Percentiles rank a stretch among this genome's conserved stretches.
Evolutionary conservation across 2,797 vertebrate genomes (phyloP).

Genomic region (Falco peregrinus): DNA sequence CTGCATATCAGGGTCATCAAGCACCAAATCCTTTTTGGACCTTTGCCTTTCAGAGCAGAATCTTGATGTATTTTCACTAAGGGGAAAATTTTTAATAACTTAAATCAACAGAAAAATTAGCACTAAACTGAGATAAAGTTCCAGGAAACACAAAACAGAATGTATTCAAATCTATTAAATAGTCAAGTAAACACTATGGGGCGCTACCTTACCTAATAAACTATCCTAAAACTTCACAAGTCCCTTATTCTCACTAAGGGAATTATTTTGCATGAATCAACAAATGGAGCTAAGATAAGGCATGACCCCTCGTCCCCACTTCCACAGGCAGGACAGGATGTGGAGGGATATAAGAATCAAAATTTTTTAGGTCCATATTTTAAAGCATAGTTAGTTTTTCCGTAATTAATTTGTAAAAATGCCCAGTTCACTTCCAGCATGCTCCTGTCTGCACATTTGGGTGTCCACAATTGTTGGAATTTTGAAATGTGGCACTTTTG

Average conservation of each 20-base stretch:
- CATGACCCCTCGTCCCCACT: fast-evolving
- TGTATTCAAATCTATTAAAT: background rate
- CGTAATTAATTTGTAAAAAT: background rate
- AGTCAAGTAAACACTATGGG: background rate
- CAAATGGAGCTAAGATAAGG: background rate
- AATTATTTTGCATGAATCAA: background rate
- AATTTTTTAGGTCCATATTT: background rate
- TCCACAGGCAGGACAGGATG: background rate
- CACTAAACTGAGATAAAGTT: background rate
- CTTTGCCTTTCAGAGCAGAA: background rate
- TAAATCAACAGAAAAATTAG: background rate
- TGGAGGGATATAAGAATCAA: background rate
- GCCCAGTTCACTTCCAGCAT: background rate
- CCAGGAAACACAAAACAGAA: background rate
- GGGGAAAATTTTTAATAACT: background rate
- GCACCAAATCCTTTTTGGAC: background rate
- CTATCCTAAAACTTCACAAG: background rate
- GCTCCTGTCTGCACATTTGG: background rate
- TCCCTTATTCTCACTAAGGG: background rate
- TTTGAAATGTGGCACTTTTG: background rate
- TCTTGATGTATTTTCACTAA: background rate
- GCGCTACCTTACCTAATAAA: background rate
- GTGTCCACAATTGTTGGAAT: background rate
- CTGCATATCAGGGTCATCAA: background rate
- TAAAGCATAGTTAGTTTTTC: background rate